A percentile compares a stretch with the other conserved stretches of the same genome.
Conservation (phyloP, 2,888 invertebrate genomes). For the Plutella xylostella region DNA sequence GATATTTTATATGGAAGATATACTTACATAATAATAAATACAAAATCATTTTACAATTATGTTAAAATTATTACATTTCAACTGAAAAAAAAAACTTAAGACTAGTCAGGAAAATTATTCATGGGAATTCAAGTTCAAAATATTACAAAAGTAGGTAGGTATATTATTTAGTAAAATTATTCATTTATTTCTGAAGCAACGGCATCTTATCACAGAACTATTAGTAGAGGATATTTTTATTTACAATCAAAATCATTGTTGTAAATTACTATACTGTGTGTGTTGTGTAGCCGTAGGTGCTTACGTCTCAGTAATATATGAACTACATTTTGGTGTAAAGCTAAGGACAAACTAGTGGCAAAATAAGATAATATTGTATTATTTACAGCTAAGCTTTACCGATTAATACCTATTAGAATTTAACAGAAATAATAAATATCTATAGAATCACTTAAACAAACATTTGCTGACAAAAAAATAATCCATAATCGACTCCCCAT, state of each 20-base stretch:
- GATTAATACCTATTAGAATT: too few species aligned
- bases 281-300: not conserved
- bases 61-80: conserved; percentile 30
- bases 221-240: conserved; percentile 53
- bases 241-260: conserved; percentile 26
- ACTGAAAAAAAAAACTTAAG: conserved; percentile 41
- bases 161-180: conserved; percentile 5
- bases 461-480: too few species aligned
- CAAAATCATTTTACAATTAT: conserved; percentile 30
- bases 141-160: not conserved
- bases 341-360: conserved; percentile 59
- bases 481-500: too few species aligned
- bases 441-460: too few species aligned
- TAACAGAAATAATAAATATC: too few species aligned
- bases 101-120: conserved; percentile 47
- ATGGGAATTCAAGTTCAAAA: not conserved
- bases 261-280: too few species aligned
- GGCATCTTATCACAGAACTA: conserved; percentile 61
- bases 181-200: conserved; percentile 32
- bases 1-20: conserved; percentile 20
- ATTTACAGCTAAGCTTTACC: conserved; percentile 8
- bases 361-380: conserved; percentile 17
- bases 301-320: conserved; percentile 23
- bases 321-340: conserved; percentile 65
- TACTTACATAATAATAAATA: conserved; percentile 55